Percentiles rank a stretch among this genome's conserved stretches.
These are phyloP conservation scores for Dasypus novemcinctus DNA, from an alignment of 2,113 vertebrate species.

Conservation along the genomic window DNA sequence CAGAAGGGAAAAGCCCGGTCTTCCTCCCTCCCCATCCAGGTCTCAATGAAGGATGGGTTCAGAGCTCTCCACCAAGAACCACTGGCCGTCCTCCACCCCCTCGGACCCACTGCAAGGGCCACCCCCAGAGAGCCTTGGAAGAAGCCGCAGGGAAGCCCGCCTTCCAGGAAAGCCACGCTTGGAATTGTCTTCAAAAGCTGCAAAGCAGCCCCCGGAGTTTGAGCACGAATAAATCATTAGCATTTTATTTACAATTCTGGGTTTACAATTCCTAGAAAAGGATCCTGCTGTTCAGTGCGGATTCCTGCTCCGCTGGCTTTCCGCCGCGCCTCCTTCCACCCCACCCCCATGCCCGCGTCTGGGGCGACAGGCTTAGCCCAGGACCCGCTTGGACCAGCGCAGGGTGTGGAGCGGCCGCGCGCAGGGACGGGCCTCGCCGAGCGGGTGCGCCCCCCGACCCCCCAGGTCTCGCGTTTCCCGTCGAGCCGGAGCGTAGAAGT, in stretches of 20 bases:
- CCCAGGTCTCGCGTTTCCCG: neutral
- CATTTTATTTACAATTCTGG: slow-evolving; percentile 81
- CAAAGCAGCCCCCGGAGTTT: slow-evolving; percentile 73
- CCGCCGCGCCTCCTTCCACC: neutral
- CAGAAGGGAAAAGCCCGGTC: neutral
- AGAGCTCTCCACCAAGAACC: neutral
- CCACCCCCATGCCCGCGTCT: neutral
- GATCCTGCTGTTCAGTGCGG: slow-evolving; percentile 71
- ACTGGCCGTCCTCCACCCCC: neutral
- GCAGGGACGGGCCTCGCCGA: neutral
- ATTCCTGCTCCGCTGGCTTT: slow-evolving; percentile 52
- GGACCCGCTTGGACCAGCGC: neutral
- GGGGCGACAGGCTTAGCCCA: neutral
- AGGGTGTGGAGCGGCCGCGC: neutral
- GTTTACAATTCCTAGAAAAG: slow-evolving; percentile 77
- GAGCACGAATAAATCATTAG: slow-evolving; percentile 79
- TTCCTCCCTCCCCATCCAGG: neutral
- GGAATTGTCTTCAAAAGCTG: slow-evolving; percentile 74
- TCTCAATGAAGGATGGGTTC: neutral
- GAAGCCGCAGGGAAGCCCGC: slow-evolving; percentile 55
- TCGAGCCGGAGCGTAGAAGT: neutral
- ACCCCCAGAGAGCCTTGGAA: neutral
- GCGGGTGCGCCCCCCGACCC: neutral
- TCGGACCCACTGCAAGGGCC: neutral
- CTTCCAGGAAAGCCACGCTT: slow-evolving; percentile 72